Percentiles rank a stretch among this genome's conserved stretches.
Conservation (phyloP, 2,113 vertebrate genomes). For the Formicarius rufipectus region DNA sequence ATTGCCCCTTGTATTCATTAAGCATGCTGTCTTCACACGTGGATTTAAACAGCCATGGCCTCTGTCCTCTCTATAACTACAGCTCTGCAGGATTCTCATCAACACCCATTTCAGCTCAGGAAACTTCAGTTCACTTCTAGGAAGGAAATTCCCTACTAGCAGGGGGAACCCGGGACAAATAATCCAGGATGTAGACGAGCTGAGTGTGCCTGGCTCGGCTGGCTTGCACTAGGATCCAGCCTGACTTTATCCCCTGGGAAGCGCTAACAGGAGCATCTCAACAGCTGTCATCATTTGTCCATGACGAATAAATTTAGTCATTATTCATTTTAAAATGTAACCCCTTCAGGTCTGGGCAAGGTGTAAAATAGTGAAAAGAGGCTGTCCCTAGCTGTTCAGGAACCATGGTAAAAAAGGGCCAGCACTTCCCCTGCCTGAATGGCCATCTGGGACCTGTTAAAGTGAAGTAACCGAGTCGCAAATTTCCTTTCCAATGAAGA, state of each 20-base stretch:
- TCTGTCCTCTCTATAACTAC: neutral
- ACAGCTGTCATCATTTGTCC: slow-evolving; percentile 59
- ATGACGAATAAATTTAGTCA: slow-evolving; percentile 55
- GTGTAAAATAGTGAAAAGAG: neutral
- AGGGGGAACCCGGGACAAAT: neutral
- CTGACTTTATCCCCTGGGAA: slow-evolving; percentile 56
- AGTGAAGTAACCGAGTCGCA: neutral
- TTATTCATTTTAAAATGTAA: slow-evolving; percentile 37
- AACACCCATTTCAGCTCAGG: neutral
- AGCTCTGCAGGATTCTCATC: neutral
- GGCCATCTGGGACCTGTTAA: neutral
- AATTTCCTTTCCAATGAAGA: neutral
- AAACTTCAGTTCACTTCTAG: neutral
- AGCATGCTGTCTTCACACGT: slow-evolving; percentile 52
- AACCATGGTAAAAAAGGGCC: neutral
- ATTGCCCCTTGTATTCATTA: slow-evolving; percentile 47
- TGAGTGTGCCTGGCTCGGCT: neutral
- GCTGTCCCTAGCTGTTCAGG: neutral
- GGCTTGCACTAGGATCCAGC: slow-evolving; percentile 23
- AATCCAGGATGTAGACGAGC: neutral
- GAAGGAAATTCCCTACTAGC: neutral
- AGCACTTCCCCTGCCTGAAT: neutral
- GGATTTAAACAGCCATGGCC: slow-evolving; percentile 45
- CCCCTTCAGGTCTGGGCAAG: slow-evolving; percentile 35
- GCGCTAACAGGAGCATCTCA: slow-evolving; percentile 56